Evolutionary conservation across 2,888 invertebrate species (phyloP), one percentile per base, ranked within the genome.

Genomic region (Acanthosepion pharaonis): DNA sequence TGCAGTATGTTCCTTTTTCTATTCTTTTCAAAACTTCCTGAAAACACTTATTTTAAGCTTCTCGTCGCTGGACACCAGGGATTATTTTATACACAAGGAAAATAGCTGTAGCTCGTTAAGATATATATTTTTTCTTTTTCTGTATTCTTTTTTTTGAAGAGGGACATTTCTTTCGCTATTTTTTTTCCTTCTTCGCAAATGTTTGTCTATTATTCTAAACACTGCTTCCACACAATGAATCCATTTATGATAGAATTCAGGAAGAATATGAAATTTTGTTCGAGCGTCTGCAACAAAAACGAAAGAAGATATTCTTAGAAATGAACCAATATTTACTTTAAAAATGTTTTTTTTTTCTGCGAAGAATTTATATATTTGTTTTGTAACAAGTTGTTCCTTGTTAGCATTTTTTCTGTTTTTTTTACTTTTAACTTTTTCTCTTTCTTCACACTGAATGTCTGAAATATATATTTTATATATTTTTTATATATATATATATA

Each of bases 21-120:
- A 78, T 78, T 78, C 78, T 78, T n/a, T 78, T 78, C 15, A 78
- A 78, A 78, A 78, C 78, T 78, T 78, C 78, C n/a, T 78, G 78
- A 78, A 78, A 78, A 78, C 78, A 78, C 78, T 78, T 78, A 78
- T 78, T n/a, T 78, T 78, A 78, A 78, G n/a, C 78, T n/a, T 33
- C n/a, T 78, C 78, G 78, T 78, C 78, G n/a, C 15, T 78, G 78
- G 78, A 78, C 78, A 78, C 78, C n/a, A 18, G 78, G 78, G 78
- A 78, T 78, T 78, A 78, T 78, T 78, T 78, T 78, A 78, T n/a
- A 78, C n/a, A 78, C 78, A 78, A 78, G n/a, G 78, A 78, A n/a
- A 78, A 78, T n/a, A 78, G n/a, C n/a, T 11, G n/a, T n/a, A 78
- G 78, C 78, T 78, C 78, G 78, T 78, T 78, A 78, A 15, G 78